Evolutionary conservation across 2,797 vertebrate species (phyloP), one percentile per base, ranked within the genome.

Genomic region (Epinephelus malabaricus): DNA sequence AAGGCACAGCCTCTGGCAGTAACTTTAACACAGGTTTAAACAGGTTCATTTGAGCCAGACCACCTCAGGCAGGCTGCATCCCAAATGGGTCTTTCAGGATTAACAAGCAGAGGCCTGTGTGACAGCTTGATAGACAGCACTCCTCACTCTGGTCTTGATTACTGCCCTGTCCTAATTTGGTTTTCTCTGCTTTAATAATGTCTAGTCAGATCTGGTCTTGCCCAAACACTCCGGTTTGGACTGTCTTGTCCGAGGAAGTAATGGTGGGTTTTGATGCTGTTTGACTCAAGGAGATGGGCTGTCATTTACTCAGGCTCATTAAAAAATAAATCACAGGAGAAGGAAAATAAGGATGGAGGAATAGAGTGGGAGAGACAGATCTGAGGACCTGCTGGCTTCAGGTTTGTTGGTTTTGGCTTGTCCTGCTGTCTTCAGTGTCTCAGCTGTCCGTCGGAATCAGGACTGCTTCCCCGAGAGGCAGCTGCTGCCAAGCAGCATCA

Each of bases 401-500:
- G 61, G 55, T 77, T 45, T 73, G 79, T 73, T 61, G 69, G 67
- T 62, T 79, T 85, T 77, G 66, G 69, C 76, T 51, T 56, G 50
- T 70, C 45, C 40, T 14, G 56, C 69, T 56, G 50, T 71, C 59
- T 76, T 54, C 69, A n/a, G 51, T 30, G 51, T 49, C 55, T 79
- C 65, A 38, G 78, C 73, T 70, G 71, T 78, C 81, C 34, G 5
- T 27, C 21, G 62, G 66, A 73, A 83, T 79, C 73, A 69, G 30
- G 14, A 63, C 54, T 6, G 40, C 54, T 50, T 58, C 53, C 50
- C 49, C 19, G 11, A 72, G 71, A 81, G 78, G 54, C 64, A 14
- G 10, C 43, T 11, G 55, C 83, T 85, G 81, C 83, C 83, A 85
- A 73, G 49, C 64, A 7, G 53, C 72, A 81, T 82, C 53, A 69